Evolutionary conservation across 2,888 invertebrate genomes (phyloP).

Genomic region (Pristionchus arcanus): DNA sequence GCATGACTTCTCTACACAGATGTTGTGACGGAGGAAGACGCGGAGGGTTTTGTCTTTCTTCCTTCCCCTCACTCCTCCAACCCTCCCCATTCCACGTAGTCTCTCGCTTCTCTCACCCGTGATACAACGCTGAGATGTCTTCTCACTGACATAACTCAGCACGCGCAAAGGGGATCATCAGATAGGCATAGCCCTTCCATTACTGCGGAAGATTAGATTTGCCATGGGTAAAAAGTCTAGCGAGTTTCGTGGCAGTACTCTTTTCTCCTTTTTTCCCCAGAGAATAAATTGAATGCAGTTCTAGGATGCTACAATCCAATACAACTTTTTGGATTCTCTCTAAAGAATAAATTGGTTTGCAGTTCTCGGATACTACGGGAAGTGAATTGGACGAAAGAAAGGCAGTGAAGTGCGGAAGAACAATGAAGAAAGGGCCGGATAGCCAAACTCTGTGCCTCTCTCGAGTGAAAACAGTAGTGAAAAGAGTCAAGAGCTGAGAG

Average conservation of each 20-base stretch:
- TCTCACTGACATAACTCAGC: conserved; percentile 27
- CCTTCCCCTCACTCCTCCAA: not conserved
- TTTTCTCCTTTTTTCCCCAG: too few species aligned
- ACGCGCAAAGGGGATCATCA: conserved; percentile 10
- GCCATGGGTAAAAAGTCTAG: not conserved
- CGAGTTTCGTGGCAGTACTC: conserved; percentile 4
- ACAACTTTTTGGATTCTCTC: too few species aligned
- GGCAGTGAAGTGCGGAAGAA: not conserved
- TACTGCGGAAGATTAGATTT: not conserved
- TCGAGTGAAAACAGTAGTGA: conserved; percentile 32
- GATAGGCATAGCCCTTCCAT: conserved; percentile 47
- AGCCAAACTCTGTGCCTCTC: not conserved
- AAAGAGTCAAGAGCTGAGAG: conserved; percentile 6
- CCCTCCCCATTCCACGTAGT: not conserved
- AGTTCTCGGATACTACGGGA: not conserved
- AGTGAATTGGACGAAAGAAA: not conserved
- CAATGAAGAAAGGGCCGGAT: not conserved
- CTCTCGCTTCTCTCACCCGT: not conserved
- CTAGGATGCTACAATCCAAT: too few species aligned
- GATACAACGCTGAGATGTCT: not conserved
- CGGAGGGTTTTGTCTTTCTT: conserved; percentile 36
- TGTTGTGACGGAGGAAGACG: not conserved
- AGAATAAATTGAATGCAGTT: too few species aligned
- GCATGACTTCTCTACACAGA: conserved; percentile 34
- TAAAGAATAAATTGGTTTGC: too few species aligned